Conservation (phyloP, 2,888 invertebrate genomes). For the Ophion ventricosus region DNA sequence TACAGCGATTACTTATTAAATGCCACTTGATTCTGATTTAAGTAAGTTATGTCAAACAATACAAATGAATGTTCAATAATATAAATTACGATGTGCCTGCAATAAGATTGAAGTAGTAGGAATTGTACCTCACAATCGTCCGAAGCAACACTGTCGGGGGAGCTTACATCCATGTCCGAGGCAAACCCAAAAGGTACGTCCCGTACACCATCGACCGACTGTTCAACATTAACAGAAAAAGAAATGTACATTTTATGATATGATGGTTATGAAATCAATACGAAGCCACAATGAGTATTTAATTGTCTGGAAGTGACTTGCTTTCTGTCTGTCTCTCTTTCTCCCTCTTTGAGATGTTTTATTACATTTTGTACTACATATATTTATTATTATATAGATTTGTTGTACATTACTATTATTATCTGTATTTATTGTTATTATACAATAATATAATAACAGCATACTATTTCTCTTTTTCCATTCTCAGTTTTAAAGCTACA, state of each 20-base stretch:
- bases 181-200: constrained; percentile 17
- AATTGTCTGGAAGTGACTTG: background rate
- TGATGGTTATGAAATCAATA: too few species aligned
- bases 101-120: constrained; percentile 32
- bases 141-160: constrained; percentile 20
- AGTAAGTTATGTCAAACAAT: constrained; percentile 9
- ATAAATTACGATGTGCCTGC: background rate
- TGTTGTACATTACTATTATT: too few species aligned
- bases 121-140: constrained; percentile 34
- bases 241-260: too few species aligned
- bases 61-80: constrained; percentile 17
- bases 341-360: constrained; percentile 1
- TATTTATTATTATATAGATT: background rate
- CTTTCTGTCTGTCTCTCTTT: constrained; percentile 12
- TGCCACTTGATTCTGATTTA: constrained; percentile 5
- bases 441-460: too few species aligned
- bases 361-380: background rate
- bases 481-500: too few species aligned
- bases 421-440: too few species aligned
- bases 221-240: constrained; percentile 25
- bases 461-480: too few species aligned
- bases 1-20: background rate
- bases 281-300: too few species aligned
- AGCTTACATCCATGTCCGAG: constrained; percentile 13
- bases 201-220: constrained; percentile 37